A percentile compares a stretch with the other conserved stretches of the same genome.
Conservation (phyloP, 2,113 vertebrate species). For the Colaptes auratus region DNA sequence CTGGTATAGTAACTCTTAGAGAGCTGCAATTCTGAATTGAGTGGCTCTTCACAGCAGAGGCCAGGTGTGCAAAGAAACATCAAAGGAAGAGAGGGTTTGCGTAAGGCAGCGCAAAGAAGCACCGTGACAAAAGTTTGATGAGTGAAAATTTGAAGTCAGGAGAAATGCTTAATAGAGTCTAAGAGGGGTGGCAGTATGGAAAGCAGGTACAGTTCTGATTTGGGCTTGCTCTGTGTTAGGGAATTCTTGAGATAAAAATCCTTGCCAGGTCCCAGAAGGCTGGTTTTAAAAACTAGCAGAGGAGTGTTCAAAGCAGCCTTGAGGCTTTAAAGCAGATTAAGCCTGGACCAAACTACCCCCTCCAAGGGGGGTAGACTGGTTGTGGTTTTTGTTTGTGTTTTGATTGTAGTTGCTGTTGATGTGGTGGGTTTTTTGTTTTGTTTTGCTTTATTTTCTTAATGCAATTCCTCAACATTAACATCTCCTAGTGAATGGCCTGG, state of each 20-base stretch:
- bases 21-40: neutral
- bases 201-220: neutral
- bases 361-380: neutral
- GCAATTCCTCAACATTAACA: neutral
- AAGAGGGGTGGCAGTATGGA: neutral
- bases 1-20: neutral
- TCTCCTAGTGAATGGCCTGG: neutral
- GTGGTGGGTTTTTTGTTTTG: no score
- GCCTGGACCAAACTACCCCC: neutral
- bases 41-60: neutral
- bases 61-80: neutral
- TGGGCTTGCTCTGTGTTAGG: neutral
- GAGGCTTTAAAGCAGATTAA: neutral
- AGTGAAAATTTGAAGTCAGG: neutral
- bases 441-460: neutral
- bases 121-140: neutral
- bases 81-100: neutral
- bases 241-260: neutral
- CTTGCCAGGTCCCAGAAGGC: neutral
- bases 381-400: no score
- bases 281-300: neutral
- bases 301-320: neutral
- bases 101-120: neutral
- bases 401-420: no score
- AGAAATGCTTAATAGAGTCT: accelerated